These are phyloP conservation scores for Brachionus plicatilis DNA, from an alignment of 1,140 invertebrate species.

Conservation along the genomic window DNA sequence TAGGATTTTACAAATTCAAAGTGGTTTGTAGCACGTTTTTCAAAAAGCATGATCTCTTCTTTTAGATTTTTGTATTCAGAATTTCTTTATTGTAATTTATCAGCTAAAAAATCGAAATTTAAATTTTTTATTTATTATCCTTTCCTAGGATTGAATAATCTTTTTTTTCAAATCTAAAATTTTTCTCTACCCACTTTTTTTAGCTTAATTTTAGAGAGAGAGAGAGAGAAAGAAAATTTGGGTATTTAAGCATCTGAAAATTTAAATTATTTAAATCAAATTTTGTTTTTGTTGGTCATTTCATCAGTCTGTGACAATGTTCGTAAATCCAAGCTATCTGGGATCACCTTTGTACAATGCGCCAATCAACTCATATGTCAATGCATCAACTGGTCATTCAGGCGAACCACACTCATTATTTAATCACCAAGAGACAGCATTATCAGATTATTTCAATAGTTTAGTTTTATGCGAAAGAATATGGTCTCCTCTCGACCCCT, in stretches of 20 bases:
- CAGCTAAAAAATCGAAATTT: background rate
- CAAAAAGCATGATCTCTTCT: too few relatives aligned
- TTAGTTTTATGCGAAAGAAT: conserved; percentile 22
- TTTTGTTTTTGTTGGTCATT: background rate
- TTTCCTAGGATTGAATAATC: background rate
- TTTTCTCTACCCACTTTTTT: background rate
- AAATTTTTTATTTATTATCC: background rate
- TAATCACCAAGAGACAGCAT: background rate
- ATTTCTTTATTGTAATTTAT: background rate
- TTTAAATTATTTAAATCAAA: background rate
- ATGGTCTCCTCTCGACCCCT: background rate
- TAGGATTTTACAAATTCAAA: too few relatives aligned
- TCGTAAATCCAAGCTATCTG: background rate
- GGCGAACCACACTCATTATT: background rate
- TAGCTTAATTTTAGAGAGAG: background rate
- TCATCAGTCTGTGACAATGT: background rate
- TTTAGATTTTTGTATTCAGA: too few relatives aligned
- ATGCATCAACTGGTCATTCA: background rate
- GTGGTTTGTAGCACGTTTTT: too few relatives aligned
- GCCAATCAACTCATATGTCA: background rate
- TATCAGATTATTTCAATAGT: background rate
- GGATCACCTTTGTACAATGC: background rate
- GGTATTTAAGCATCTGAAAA: background rate
- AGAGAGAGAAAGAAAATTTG: background rate
- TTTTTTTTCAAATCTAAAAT: background rate